Evolutionary conservation across 2,888 invertebrate genomes (phyloP).

Genomic region (Torymus tubicola): DNA sequence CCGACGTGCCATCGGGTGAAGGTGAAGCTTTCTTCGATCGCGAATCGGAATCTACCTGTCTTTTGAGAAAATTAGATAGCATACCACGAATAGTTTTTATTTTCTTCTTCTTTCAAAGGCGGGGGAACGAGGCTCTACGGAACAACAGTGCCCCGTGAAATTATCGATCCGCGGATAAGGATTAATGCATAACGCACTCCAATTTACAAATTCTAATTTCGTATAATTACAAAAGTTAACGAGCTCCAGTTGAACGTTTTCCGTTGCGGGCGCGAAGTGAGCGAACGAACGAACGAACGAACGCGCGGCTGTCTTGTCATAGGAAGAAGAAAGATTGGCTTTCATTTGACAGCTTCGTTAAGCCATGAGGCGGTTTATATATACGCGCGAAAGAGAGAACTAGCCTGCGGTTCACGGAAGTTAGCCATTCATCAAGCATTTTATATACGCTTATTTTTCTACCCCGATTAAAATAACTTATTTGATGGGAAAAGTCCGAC

Average conservation of each 20-base stretch:
- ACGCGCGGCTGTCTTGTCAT: conserved; percentile 22
- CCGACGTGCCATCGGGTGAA: conserved; percentile 46
- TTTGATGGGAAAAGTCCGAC: conserved; percentile 9
- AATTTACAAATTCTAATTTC: conserved; percentile 43
- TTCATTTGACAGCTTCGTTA: conserved; percentile 52
- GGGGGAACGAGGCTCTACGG: no score
- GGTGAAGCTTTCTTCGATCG: conserved; percentile 41
- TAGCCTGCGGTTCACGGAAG: conserved; percentile 21
- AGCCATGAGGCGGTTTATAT: no score
- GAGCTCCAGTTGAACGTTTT: conserved; percentile 13
- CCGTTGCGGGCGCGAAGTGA: no score
- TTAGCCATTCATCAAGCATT: conserved; percentile 43
- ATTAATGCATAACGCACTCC: not conserved
- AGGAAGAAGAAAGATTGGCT: conserved; percentile 43
- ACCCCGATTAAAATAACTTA: not conserved
- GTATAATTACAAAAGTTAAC: conserved; percentile 46
- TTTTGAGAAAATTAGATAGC: no score
- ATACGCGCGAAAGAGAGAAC: not conserved
- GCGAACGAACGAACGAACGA: no score
- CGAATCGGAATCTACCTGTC: conserved; percentile 25
- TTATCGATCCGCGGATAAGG: not conserved
- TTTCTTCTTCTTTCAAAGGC: no score
- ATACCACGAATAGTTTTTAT: no score
- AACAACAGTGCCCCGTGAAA: not conserved
- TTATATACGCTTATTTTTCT: not conserved